A percentile compares a stretch with the other conserved stretches of the same genome.
phyloP scores from a whole-genome alignment of 2,113 vertebrate species.

The Megaceryle torquata region DNA sequence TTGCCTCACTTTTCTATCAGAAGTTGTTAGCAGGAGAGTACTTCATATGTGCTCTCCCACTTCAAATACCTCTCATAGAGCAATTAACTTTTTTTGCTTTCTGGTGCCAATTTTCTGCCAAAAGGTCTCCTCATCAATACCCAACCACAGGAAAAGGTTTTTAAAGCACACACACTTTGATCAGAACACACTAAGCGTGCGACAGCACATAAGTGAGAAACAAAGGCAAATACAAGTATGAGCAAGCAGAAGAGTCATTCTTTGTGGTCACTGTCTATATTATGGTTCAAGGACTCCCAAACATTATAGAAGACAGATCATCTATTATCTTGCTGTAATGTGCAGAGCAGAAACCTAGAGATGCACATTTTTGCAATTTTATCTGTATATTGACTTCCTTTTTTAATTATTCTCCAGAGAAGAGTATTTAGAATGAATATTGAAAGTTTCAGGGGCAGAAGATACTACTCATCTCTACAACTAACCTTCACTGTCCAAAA shows the following conservation, averaged over 20 bases:
- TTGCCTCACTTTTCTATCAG: background rate
- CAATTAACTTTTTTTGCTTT: background rate
- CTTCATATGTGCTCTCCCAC: background rate
- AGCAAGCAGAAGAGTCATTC: background rate
- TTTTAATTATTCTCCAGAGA: background rate
- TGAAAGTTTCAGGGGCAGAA: background rate
- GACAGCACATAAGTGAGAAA: background rate
- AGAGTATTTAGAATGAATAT: background rate
- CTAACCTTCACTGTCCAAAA: background rate
- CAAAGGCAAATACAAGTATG: background rate
- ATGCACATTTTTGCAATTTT: background rate
- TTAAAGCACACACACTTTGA: background rate
- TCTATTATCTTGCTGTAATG: background rate
- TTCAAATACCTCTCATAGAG: background rate
- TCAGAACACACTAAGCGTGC: background rate
- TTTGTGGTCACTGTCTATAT: background rate
- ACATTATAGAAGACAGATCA: background rate
- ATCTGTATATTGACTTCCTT: background rate
- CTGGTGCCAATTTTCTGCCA: background rate
- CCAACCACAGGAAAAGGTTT: slow-evolving; percentile 54
- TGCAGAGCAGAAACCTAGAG: background rate
- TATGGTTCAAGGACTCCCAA: background rate
- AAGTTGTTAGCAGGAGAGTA: background rate
- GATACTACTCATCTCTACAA: background rate
- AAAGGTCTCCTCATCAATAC: background rate